A percentile compares a stretch with the other conserved stretches of the same genome.
These are phyloP conservation scores for Holacanthella duospinosa DNA, from an alignment of 2,888 invertebrate genomes.

Conservation along the genomic window DNA sequence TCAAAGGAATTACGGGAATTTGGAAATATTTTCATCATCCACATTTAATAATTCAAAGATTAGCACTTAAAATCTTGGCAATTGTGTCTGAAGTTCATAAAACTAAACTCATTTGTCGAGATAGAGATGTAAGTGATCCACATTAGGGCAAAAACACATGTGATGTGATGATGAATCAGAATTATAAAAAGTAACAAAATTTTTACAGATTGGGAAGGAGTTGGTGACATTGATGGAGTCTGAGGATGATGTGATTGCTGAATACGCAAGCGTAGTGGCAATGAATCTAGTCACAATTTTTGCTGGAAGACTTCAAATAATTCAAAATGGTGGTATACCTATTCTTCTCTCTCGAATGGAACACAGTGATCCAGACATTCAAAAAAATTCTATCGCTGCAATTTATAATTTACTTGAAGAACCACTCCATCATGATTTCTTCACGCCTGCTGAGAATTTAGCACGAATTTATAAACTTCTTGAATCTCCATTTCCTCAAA, in stretches of 20 bases:
- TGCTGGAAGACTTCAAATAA: conserved; percentile 30
- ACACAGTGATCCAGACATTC: conserved; percentile 27
- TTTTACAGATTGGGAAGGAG: conserved; percentile 22
- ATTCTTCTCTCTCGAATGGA: conserved; percentile 13
- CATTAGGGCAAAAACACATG: background rate
- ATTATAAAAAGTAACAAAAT: conserved; percentile 21
- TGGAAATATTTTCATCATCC: conserved; percentile 19
- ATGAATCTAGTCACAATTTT: conserved; percentile 24
- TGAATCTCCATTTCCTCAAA: conserved; percentile 23
- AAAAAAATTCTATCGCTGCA: conserved; percentile 26
- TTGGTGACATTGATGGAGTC: conserved; percentile 10
- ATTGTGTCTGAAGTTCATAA: conserved; percentile 22
- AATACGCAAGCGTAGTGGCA: conserved; percentile 23
- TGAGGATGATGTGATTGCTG: conserved; percentile 26
- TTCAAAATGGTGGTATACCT: conserved; percentile 21
- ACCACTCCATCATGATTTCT: conserved; percentile 23
- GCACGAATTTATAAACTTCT: conserved; percentile 17
- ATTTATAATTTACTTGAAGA: conserved; percentile 31
- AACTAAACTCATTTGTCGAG: conserved; percentile 20
- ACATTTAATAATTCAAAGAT: conserved; percentile 25
- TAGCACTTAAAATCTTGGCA: conserved; percentile 28
- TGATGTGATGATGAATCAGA: background rate
- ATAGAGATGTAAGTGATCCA: conserved; percentile 16
- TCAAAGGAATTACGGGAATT: conserved; percentile 22
- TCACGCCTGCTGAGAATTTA: conserved; percentile 13